Percentiles rank a stretch among this genome's conserved stretches.
These are phyloP conservation scores for Pollenia amentaria DNA, from an alignment of 2,888 invertebrate genomes.

Conservation along the genomic window DNA sequence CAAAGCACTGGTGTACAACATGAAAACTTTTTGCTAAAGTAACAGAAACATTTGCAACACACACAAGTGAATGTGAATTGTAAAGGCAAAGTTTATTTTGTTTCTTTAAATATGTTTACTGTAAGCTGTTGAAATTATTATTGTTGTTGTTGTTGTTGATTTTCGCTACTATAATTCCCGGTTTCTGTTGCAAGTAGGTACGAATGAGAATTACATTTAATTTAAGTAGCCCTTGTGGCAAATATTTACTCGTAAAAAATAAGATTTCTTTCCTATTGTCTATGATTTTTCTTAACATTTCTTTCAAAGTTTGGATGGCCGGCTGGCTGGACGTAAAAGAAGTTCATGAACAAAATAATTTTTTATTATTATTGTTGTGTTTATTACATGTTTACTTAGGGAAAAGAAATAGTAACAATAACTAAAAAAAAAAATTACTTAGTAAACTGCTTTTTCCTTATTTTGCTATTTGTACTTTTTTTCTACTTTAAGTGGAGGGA, in stretches of 20 bases:
- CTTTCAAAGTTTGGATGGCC: background rate
- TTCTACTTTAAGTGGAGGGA: background rate
- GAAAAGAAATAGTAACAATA: slow-evolving; percentile 19
- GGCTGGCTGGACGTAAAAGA: background rate
- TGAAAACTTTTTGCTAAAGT: background rate
- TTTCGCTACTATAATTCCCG: background rate
- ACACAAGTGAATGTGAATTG: slow-evolving; percentile 9
- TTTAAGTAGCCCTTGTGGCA: slow-evolving; percentile 71
- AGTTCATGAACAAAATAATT: slow-evolving; percentile 58
- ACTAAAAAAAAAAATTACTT: slow-evolving; percentile 17
- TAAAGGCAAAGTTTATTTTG: slow-evolving; percentile 4
- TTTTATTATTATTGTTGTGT: slow-evolving; percentile 58
- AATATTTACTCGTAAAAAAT: slow-evolving; percentile 50
- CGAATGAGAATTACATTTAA: slow-evolving; percentile 27
- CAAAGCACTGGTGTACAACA: background rate
- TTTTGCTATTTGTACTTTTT: background rate
- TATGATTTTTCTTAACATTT: background rate
- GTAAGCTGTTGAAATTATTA: background rate
- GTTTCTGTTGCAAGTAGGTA: slow-evolving; percentile 12
- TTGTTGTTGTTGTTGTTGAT: background rate
- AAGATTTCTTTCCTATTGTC: slow-evolving; percentile 46
- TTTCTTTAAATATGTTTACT: background rate
- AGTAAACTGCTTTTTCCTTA: background rate
- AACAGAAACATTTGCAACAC: background rate
- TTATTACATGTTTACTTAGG: slow-evolving; percentile 64